Base-by-base conservation (phyloP, 2,797 vertebrate genomes). In the Ispidina lecontei region DNA sequence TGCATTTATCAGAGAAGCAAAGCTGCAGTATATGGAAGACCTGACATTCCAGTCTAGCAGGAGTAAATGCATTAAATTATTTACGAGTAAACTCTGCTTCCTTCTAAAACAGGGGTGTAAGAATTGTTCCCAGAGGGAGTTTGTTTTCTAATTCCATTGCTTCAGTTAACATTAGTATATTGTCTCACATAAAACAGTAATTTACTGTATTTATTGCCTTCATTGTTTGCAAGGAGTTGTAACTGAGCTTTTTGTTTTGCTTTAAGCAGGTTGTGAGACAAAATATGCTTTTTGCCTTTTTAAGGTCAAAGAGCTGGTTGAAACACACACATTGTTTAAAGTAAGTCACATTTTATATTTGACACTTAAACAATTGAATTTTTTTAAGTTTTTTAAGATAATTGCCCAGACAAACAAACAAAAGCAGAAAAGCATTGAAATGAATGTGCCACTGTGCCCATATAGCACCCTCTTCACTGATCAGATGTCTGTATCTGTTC, bases 111-210 rank as follows among this genome's bases (percentile, higher is more conserved):
- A 91, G 44, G 63, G 47, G 88, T 95, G 84, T 91, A 88, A 96
- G 88, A 96, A 96, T 94, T 96, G 93, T 96, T 97, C 95, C 96
- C 96, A 96, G 95, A 95, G 95, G 94, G 94, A 95, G 88, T 85
- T 93, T 96, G 94, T 94, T 96, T 96, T 96, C 95, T 95, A 96
- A 96, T 92, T 96, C 92, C 69, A 83, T 85, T 96, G 89, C 94
- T 96, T 95, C 94, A 87, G 91, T 96, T 95, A 97, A 91, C 96
- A 93, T 97, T 91, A 86, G 68, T 96, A 92, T 96, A 96, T 95
- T 96, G 96, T 97, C 87, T 96, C 93, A 95, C 63, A 94, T 94
- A 95, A 95, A 95, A 89, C 88, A 94, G 92, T 83, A 96, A 97
- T 97, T 96, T 94, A 96, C 86, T 94, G 60, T 94, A 96, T 95